These are phyloP conservation scores for Deroplatys truncata DNA, from an alignment of 2,888 invertebrate species.

Conservation along the genomic window DNA sequence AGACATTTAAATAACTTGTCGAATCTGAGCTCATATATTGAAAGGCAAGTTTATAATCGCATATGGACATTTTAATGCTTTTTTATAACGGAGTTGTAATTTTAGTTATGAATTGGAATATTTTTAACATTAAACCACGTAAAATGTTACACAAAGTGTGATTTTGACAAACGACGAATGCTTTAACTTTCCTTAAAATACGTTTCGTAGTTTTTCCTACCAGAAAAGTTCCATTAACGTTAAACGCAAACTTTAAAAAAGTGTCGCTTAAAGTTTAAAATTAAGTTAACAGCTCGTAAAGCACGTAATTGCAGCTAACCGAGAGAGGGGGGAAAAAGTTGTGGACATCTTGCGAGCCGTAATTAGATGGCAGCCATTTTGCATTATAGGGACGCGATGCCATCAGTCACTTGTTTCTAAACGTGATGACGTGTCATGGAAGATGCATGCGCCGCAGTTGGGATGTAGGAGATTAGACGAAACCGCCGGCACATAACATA, in stretches of 20 bases:
- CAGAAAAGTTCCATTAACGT: too few species aligned
- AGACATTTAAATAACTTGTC: too few species aligned
- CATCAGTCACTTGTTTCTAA: neutral
- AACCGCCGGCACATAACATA: slow-evolving; percentile 7
- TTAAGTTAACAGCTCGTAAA: neutral
- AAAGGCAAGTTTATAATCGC: too few species aligned
- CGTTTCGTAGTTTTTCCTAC: too few species aligned
- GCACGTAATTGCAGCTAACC: neutral
- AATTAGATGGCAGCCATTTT: neutral
- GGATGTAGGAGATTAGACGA: slow-evolving; percentile 2
- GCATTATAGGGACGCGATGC: neutral
- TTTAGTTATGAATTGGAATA: too few species aligned
- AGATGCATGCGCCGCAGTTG: neutral
- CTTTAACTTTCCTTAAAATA: too few species aligned
- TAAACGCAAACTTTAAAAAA: neutral
- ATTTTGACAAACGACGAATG: too few species aligned
- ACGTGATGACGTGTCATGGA: neutral
- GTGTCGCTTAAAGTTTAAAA: neutral
- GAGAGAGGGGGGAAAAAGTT: neutral
- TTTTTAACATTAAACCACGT: too few species aligned
- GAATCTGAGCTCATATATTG: too few species aligned
- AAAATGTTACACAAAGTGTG: too few species aligned
- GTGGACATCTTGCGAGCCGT: neutral
- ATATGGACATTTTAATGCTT: too few species aligned
- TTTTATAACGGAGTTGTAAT: too few species aligned